These are phyloP conservation scores for Morus bassanus DNA, from an alignment of 2,797 vertebrate species.

Conservation along the genomic window DNA sequence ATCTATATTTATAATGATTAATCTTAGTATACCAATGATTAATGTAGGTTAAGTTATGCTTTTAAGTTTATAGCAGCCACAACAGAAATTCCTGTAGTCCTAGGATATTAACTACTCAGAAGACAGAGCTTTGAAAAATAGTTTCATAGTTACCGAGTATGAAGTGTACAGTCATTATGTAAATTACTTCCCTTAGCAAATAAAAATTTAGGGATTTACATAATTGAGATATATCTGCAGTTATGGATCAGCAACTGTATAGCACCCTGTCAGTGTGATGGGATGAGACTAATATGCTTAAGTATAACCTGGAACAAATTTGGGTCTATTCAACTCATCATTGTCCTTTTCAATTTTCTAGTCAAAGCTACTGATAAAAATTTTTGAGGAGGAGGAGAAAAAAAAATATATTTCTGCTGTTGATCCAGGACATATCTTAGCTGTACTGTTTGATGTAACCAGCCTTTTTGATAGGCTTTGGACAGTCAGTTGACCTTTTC, in stretches of 20 bases:
- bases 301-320: not conserved
- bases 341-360: not conserved
- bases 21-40: not conserved
- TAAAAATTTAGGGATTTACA: not conserved
- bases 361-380: not conserved
- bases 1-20: not conserved
- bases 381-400: not conserved
- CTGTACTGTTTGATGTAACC: slow-evolving; percentile 9
- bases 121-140: not conserved
- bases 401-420: not conserved
- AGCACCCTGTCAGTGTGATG: not conserved
- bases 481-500: slow-evolving; percentile 51
- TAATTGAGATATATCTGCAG: not conserved
- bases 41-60: not conserved
- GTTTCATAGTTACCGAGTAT: not conserved
- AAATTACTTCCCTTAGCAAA: not conserved
- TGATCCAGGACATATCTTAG: not conserved
- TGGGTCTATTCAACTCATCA: not conserved
- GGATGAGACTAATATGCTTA: not conserved
- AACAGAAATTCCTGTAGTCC: not conserved
- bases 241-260: not conserved
- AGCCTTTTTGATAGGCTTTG: slow-evolving; percentile 4
- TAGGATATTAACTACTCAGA: not conserved
- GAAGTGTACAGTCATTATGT: not conserved
- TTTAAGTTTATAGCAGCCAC: not conserved